Conservation (phyloP, 1,140 invertebrate genomes). For the Brachionus rubens region DNA sequence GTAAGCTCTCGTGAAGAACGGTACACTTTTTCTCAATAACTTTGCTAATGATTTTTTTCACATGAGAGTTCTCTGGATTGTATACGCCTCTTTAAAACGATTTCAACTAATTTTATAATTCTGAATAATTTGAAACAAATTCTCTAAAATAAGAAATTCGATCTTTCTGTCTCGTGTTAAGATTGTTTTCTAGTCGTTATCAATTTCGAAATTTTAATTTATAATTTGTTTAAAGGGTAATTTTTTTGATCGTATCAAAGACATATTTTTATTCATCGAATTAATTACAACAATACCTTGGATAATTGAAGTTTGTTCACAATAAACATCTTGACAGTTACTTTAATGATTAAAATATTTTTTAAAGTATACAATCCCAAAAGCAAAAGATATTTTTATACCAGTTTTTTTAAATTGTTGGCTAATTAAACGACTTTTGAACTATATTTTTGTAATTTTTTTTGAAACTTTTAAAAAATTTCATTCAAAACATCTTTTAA, state of each 20-base stretch:
- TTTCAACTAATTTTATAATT: too few species aligned
- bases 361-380: neutral
- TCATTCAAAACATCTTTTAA: neutral
- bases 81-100: too few species aligned
- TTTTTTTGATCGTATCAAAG: slow-evolving; percentile 19
- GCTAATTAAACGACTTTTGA: slow-evolving; percentile 37
- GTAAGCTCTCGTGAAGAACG: too few species aligned
- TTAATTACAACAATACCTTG: slow-evolving; percentile 39
- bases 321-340: too few species aligned
- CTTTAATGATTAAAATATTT: neutral
- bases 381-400: slow-evolving; percentile 34
- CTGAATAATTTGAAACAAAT: too few species aligned
- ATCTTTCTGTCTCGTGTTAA: too few species aligned
- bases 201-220: too few species aligned
- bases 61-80: too few species aligned
- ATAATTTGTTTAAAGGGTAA: slow-evolving; percentile 14
- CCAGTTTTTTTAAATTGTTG: slow-evolving; percentile 47
- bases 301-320: slow-evolving; percentile 33
- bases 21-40: too few species aligned
- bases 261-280: slow-evolving; percentile 29
- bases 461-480: neutral
- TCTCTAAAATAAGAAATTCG: too few species aligned
- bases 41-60: too few species aligned
- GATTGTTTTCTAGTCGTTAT: too few species aligned
- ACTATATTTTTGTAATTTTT: slow-evolving; percentile 37